phyloP scores from a whole-genome alignment of 2,113 vertebrate genomes.

The Tapirus terrestris region DNA sequence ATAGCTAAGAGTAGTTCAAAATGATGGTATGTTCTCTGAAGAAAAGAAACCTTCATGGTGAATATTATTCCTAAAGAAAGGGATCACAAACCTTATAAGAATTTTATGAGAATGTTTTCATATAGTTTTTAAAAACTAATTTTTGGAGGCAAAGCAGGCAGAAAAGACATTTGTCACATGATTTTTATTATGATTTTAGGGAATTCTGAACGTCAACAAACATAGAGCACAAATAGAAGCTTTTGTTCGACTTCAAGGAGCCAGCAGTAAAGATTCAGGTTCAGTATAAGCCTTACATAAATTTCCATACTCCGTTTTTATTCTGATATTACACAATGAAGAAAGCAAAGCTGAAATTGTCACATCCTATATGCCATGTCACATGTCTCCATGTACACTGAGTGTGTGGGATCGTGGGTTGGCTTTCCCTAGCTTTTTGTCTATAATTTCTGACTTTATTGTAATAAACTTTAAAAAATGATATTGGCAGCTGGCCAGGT shows the following conservation, averaged over 20 bases:
- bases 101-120: background rate
- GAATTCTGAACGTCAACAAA: conserved; percentile 93
- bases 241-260: conserved; percentile 89
- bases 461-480: background rate
- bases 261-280: conserved; percentile 92
- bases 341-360: background rate
- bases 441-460: conserved; percentile 9
- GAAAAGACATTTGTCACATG: background rate
- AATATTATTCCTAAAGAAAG: background rate
- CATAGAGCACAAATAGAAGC: conserved; percentile 94
- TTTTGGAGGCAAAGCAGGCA: background rate
- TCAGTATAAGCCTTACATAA: background rate
- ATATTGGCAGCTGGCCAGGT: no score
- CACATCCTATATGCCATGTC: fast-evolving
- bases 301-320: background rate
- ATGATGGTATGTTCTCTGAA: background rate
- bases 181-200: conserved; percentile 86
- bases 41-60: background rate
- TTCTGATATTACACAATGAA: background rate
- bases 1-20: background rate
- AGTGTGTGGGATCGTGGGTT: background rate
- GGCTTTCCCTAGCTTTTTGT: background rate
- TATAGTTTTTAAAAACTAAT: background rate
- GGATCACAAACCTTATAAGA: background rate
- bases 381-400: fast-evolving